Evolutionary conservation across 2,888 invertebrate species (phyloP).

Genomic region (Dione vanillae): DNA sequence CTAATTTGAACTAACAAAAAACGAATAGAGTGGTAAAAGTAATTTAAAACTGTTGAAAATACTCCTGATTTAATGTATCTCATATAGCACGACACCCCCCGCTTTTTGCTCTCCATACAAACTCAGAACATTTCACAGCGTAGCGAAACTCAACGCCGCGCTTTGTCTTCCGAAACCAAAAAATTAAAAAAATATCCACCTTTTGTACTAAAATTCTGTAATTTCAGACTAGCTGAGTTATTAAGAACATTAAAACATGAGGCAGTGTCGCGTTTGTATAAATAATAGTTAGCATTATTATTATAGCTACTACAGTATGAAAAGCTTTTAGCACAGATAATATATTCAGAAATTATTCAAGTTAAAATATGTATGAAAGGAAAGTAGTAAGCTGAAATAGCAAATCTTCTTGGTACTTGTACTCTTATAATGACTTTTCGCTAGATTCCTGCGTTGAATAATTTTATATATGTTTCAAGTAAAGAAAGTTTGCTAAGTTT

Average conservation of each 20-base stretch:
- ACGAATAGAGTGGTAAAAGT: too few species aligned
- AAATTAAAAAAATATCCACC: background rate
- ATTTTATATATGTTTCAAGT: too few species aligned
- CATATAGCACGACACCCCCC: too few species aligned
- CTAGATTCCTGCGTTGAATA: too few species aligned
- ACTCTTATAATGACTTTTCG: constrained; percentile 18
- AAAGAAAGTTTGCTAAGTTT: too few species aligned
- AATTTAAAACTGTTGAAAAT: too few species aligned
- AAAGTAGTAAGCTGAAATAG: constrained; percentile 35
- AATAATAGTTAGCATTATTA: constrained; percentile 17
- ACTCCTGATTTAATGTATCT: too few species aligned
- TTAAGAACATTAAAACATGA: background rate
- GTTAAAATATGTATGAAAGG: constrained; percentile 44
- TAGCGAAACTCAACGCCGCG: too few species aligned
- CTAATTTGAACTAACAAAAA: too few species aligned
- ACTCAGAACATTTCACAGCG: too few species aligned
- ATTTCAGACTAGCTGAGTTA: background rate
- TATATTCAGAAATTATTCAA: constrained; percentile 48
- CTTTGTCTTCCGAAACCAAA: background rate
- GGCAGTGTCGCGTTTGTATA: background rate
- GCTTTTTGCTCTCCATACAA: too few species aligned
- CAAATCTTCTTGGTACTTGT: constrained; percentile 32
- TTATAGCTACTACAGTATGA: background rate
- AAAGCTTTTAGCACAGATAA: constrained; percentile 40
- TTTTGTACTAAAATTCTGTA: background rate